A percentile compares a stretch with the other conserved stretches of the same genome.
phyloP scores from a whole-genome alignment of 2,797 vertebrate species.

The Threskiornis aethiopicus region DNA sequence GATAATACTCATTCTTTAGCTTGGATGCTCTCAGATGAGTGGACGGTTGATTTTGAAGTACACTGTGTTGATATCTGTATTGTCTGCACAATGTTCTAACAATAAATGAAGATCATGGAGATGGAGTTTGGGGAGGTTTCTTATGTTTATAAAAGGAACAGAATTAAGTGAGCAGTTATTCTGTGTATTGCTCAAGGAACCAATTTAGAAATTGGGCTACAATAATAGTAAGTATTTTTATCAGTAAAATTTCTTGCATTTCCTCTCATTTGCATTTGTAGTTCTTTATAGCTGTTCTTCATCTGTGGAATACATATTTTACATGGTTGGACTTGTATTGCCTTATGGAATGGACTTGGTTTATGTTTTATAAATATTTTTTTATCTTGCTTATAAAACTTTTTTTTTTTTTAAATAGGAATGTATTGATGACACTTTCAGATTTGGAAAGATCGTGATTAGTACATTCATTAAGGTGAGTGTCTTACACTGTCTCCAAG shows the following conservation, averaged over 20 bases:
- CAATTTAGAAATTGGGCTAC: neutral
- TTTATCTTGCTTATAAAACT: neutral
- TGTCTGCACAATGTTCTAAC: neutral
- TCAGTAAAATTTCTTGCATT: neutral
- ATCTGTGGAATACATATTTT: neutral
- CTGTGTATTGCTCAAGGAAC: neutral
- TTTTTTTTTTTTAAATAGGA: neutral
- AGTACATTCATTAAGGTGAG: conserved; percentile 4
- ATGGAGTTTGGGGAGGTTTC: neutral
- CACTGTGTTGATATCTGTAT: neutral
- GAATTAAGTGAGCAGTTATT: neutral
- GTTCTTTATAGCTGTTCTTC: neutral
- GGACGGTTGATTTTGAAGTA: neutral
- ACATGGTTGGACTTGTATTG: neutral
- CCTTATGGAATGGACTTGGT: neutral
- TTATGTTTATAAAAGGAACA: neutral
- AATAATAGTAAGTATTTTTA: neutral
- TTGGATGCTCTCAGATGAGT: neutral
- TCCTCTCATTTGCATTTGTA: neutral
- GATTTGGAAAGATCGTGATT: neutral
- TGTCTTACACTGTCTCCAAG: neutral
- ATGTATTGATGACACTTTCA: neutral
- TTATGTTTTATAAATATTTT: neutral
- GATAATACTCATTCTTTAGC: neutral
- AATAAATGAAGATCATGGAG: neutral